Base-by-base conservation (phyloP, 2,888 invertebrate genomes). In the Lasiommata megera region DNA sequence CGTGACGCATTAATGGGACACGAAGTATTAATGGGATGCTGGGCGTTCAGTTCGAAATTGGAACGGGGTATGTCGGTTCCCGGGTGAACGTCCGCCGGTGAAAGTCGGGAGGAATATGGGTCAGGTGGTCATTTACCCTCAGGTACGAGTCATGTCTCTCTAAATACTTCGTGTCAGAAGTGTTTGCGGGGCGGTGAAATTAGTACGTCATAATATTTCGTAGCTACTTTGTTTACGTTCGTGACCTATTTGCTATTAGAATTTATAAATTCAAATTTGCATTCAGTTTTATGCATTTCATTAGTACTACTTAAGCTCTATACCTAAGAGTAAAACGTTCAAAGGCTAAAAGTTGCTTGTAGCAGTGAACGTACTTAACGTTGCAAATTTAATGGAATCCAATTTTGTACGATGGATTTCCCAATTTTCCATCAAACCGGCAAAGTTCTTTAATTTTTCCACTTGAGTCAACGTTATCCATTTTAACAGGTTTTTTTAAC, bases 91-190 rank as follows among this genome's bases (percentile, higher is more conserved):
- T 74, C 87, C 89, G 76, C 74, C 76, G 84, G 88, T 84, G 87
- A 88, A 88, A 88, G 88, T 84, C 77, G 82, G 80, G 78, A 77
- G 74, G 71, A 76, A 88, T 88, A 88, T 89, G 80, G 89, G 89
- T 88, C 88, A 88, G 77, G 82, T 88, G 88, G 88, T 84, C 87
- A 80, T 88, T 88, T 88, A 89, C 89, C 87, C 82, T 75, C 81
- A 81, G 84, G 84, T 84, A 53, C 59, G 61, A 41, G 50, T 60
- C 59, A 58, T 56, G 63, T 58, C 57, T 55, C 56, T 61, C 61
- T 63, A 61, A 61, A 63, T 61, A 63, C 54, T 47, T 53, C 47
- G 46, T 52, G 61, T 37, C 53, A 55, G 48, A 34, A 59, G 38
- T 54, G 61, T 59, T 62, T 60, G 50, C 56, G 41, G 55, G 44